Conservation (phyloP, 2,797 vertebrate genomes). For the Myotis planiceps region DNA sequence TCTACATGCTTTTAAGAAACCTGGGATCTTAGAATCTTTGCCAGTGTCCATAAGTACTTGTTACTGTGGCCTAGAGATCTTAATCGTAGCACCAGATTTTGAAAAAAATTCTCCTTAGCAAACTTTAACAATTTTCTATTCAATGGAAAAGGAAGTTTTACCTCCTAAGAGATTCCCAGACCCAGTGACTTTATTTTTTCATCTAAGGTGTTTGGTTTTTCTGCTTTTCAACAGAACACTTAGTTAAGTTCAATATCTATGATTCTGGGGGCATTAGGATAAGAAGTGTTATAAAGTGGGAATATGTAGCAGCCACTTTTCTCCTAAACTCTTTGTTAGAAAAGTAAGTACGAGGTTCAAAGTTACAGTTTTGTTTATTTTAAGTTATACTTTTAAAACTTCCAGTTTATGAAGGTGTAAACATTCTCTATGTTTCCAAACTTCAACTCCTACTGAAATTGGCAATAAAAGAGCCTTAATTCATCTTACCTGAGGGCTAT, state of each 20-base stretch:
- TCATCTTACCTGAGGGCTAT: slow-evolving; percentile 77
- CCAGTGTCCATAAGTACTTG: background rate
- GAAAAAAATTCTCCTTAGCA: slow-evolving; percentile 32
- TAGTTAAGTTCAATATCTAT: background rate
- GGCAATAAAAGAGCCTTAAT: slow-evolving; percentile 73
- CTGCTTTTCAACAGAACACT: background rate
- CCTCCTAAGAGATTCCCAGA: background rate
- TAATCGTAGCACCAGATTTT: background rate
- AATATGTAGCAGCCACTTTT: background rate
- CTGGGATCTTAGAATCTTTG: background rate
- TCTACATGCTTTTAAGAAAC: background rate
- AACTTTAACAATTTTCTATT: background rate
- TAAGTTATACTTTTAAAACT: slow-evolving; percentile 4
- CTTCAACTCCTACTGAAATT: slow-evolving; percentile 66
- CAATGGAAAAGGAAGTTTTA: slow-evolving; percentile 7
- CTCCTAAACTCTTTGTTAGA: background rate
- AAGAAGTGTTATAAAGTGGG: slow-evolving; percentile 30
- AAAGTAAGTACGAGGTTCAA: slow-evolving; percentile 11
- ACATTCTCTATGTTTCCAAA: background rate
- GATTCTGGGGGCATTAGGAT: background rate
- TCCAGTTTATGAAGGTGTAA: background rate
- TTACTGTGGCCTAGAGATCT: background rate
- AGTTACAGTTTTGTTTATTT: background rate
- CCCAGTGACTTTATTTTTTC: background rate
- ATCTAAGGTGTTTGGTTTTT: background rate